A percentile compares a stretch with the other conserved stretches of the same genome.
These are phyloP conservation scores for Pelecanoides urinatrix DNA, from an alignment of 2,113 vertebrate genomes.

Conservation along the genomic window DNA sequence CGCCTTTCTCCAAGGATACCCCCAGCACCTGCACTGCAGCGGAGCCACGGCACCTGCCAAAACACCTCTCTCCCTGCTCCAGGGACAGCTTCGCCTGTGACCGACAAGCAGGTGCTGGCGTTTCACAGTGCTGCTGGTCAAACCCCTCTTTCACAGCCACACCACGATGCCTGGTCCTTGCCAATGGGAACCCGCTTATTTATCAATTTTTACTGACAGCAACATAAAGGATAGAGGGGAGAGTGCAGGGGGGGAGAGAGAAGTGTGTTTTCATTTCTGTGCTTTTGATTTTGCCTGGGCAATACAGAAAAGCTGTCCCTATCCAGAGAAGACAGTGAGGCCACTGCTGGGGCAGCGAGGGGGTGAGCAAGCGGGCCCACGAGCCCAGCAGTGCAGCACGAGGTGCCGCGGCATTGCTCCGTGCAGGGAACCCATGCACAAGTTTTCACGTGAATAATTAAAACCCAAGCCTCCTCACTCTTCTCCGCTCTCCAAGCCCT, in stretches of 20 bases:
- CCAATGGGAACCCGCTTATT: neutral
- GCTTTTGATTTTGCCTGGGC: neutral
- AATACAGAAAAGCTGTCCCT: neutral
- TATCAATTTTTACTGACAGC: neutral
- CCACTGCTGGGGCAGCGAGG: neutral
- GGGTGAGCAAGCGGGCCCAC: rapidly evolving
- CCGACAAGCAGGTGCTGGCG: rapidly evolving
- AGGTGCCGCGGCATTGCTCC: rapidly evolving
- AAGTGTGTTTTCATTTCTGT: neutral
- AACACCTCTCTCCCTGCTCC: neutral
- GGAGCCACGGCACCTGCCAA: neutral
- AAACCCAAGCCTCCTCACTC: neutral
- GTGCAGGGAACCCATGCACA: neutral
- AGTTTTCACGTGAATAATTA: neutral
- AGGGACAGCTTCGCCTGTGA: neutral
- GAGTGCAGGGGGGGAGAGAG: neutral
- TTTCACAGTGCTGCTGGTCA: neutral
- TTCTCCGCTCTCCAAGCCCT: neutral
- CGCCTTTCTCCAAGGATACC: neutral
- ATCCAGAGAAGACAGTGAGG: neutral
- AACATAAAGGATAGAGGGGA: neutral
- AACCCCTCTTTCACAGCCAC: neutral
- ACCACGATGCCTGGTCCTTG: neutral
- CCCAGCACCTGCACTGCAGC: neutral
- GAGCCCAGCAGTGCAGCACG: neutral